Base-by-base conservation (phyloP, 2,113 vertebrate species). In the Arothron firmamentum region DNA sequence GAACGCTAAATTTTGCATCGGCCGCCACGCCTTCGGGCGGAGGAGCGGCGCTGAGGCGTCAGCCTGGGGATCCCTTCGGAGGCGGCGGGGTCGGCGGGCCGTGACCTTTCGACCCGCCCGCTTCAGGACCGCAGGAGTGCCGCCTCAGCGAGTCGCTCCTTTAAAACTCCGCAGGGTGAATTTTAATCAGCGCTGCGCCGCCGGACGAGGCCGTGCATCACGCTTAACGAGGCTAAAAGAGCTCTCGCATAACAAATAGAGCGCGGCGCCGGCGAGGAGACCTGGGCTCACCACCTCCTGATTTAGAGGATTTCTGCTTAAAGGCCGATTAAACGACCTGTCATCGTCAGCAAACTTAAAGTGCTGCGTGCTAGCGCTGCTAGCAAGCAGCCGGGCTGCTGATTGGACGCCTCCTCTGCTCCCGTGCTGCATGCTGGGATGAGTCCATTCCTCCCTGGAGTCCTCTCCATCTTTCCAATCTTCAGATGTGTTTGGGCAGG, bases 111-210 rank as follows among this genome's bases (percentile, higher is more conserved):
- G 59, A 72, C 71, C 80, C 74, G 69, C 77, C 88, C 72, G 78
- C 80, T 82, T 55, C 45, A 62, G 41, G 53, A 71, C 52, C 25
- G 62, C 75, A 81, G 50, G 77, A 86, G 77, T 73, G 74, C 75
- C 68, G 72, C 70, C 65, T 86, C 82, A 80, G 81, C 80, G 59
- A 52, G 71, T 65, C n/a, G 53, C 64, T 52, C 63, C 51, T 15
- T 28, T 31, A 18, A 72, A 72, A 79, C 73, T 71, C 70, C 54
- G 43, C 54, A 80, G 74, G 76, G 70, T 46, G 71, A 77, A 87
- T 88, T 87, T 82, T 83, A 89, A 90, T 89, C 86, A 89, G 83
- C 70, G 15, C 43, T 15, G 72, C 17, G 77, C 75, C 63, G 47
- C 21, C 52, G 67, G 69, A 54, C 20, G 59, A 55, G 79, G 78